Evolutionary conservation across 2,113 vertebrate species (phyloP), one percentile per base, ranked within the genome.

Genomic region (Tachysurus vachellii): DNA sequence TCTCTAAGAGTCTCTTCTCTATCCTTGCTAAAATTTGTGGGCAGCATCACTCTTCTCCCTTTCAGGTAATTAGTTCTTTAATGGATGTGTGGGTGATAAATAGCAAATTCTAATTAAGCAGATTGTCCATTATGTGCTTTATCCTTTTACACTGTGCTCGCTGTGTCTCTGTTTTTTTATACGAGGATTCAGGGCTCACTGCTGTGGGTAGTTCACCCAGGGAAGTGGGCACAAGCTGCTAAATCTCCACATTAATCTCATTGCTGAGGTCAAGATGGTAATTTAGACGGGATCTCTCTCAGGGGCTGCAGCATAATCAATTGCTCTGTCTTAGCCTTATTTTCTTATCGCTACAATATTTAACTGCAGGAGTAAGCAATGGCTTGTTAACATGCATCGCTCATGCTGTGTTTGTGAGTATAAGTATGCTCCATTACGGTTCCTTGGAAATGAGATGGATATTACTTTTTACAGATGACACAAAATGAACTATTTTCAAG

Each of bases 51-150:
- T 89, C 91, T 89, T 92, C 90, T 93, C 88, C 91, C 90, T 91
- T 92, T 92, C 89, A 92, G 90, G 93, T 90, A 94, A 93, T 92
- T 91, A 86, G 81, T 86, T 66, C 91, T 93, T 95, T 92, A 92
- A 94, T 89, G 66, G 68, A 92, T 90, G 79, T 59, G 64, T 73
- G 66, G 80, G 80, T 85, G 89, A 90, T 88, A 90, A 92, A 90
- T 83, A 64, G 53, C 88, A 86, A 82, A 87, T 90, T 87, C 84
- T 89, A 90, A 89, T 86, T 88, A 88, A 83, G 62, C 77, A 61
- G 68, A 82, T 85, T 88, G 80, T 88, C 85, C 57, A 82, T 90
- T 87, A 73, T 80, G 71, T 87, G 66, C 79, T 89, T 87, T 85
- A 85, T 87, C 68, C 36, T 11, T 80, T 21, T 17, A 80, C 4